phyloP scores from a whole-genome alignment of 35 echinoderm and acorn worm genomes.

The Apostichopus japonicus region DNA sequence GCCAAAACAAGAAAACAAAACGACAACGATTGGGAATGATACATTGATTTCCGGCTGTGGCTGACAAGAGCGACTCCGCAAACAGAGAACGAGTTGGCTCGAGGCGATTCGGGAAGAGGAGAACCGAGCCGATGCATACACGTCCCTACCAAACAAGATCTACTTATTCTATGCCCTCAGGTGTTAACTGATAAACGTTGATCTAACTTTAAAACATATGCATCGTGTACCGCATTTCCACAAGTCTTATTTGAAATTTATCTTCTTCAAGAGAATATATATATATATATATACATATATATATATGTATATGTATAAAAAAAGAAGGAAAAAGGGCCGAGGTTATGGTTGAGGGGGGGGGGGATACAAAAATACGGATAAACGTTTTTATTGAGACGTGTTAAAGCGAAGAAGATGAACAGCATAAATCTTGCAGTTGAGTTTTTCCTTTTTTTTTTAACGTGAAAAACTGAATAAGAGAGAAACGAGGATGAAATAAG shows the following conservation, averaged over 20 bases:
- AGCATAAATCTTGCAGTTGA: constrained; percentile 27
- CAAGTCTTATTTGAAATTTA: constrained; percentile 38
- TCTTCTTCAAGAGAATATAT: constrained; percentile 2
- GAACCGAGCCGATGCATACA: constrained; percentile 4
- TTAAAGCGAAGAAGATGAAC: not conserved
- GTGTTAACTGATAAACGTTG: constrained; percentile 32
- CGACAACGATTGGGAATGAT: constrained; percentile 43
- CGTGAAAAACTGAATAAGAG: not conserved
- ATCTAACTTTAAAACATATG: constrained; percentile 56
- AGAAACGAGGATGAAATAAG: not conserved
- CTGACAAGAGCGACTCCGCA: constrained; percentile 37
- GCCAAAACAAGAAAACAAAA: constrained; percentile 43
- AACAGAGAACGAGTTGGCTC: constrained; percentile 27
- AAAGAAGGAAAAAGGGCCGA: constrained; percentile 23
- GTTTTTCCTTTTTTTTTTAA: not conserved
- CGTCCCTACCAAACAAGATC: constrained; percentile 35
- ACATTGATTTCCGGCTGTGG: constrained; percentile 41
- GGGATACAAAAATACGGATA: constrained; percentile 15
- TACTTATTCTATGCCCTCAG: constrained; percentile 47
- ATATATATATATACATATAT: not conserved
- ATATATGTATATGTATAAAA: not conserved
- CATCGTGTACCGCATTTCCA: constrained; percentile 54
- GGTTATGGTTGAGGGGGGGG: not conserved
- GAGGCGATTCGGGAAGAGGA: constrained; percentile 20
- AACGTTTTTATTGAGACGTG: constrained; percentile 47